Evolutionary conservation across 37 sponge, comb jelly and placozoan genomes (phyloP), one percentile per base, ranked within the genome.

Genomic region (Ephydatia muelleri): DNA sequence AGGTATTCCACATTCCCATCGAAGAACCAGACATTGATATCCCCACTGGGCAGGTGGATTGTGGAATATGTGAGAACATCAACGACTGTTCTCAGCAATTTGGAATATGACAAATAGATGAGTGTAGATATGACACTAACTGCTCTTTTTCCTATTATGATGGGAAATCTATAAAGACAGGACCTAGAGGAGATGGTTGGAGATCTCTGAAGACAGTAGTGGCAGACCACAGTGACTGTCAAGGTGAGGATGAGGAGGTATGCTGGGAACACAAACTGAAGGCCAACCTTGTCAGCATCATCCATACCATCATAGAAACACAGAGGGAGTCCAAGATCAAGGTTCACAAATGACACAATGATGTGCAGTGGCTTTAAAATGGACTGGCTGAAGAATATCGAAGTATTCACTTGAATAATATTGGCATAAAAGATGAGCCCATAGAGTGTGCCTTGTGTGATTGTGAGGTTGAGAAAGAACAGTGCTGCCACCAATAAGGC

Each of bases 261-360:
- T 23, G 77, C 33, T 3, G 92, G 92, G 49, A 92, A 92, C 47
- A 88, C 72, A 57, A 74, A 84, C 73, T 84, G 85, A 25, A 92
- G 78, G 11, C 75, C 80, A 23, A 49, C 73, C 48, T 85, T 92
- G 4, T 68, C 71, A n/a, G 73, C 69, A 32, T 92, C 88, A 70
- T 67, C 75, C 88, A 88, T 92, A 8, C 88, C 92, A 77, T 92
- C 82, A 64, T 57, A 92, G 68, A 92, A 92, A 31, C 92, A 92
- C 25, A 87, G 49, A 40, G 83, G 88, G 69, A 83, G 69, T 13
- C 88, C 92, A n/a, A 83, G 69, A 12, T 84, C 84, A 33, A 91
- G 78, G 67, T 92, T 92, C 31, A 88, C n/a, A 5, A 88, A 23
- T 16, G 88, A 88, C 35, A 88, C 12, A 23, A 80, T 70, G 26